These are phyloP conservation scores for Pelochelys cantorii DNA, from an alignment of 2,797 vertebrate species.

Conservation along the genomic window DNA sequence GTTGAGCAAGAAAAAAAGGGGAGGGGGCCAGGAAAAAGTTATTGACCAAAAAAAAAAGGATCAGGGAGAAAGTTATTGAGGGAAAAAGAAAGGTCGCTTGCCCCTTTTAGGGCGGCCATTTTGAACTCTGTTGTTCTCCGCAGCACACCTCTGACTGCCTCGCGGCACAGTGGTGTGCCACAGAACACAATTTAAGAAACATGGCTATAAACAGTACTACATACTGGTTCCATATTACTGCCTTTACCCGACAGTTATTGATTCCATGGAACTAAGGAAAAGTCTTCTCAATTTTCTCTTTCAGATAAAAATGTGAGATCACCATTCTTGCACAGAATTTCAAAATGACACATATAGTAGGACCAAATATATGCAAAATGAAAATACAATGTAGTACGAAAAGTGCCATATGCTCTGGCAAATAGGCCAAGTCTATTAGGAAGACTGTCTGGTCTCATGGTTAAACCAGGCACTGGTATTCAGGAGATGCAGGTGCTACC, in stretches of 20 bases:
- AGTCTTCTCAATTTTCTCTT: neutral
- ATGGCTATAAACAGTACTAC: neutral
- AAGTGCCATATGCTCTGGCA: rapidly evolving
- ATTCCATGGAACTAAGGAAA: neutral
- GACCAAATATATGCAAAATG: neutral
- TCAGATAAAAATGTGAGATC: neutral
- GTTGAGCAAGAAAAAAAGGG: too few relatives aligned
- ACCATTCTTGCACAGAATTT: neutral
- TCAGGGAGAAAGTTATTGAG: too few relatives aligned
- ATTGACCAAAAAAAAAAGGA: too few relatives aligned
- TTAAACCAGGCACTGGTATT: neutral
- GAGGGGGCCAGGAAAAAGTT: too few relatives aligned
- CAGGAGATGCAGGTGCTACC: neutral
- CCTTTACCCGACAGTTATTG: neutral
- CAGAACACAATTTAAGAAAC: too few relatives aligned
- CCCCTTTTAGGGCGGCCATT: too few relatives aligned
- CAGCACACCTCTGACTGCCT: too few relatives aligned
- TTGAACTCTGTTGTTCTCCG: too few relatives aligned
- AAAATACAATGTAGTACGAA: neutral
- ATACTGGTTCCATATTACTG: too few relatives aligned
- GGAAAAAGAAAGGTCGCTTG: too few relatives aligned
- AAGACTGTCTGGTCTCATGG: neutral
- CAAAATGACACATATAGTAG: neutral
- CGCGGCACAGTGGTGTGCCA: too few relatives aligned
- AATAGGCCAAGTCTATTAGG: neutral